Evolutionary conservation across 2,888 invertebrate genomes (phyloP), one percentile per base, ranked within the genome.

Genomic region (Salticus scenicus): DNA sequence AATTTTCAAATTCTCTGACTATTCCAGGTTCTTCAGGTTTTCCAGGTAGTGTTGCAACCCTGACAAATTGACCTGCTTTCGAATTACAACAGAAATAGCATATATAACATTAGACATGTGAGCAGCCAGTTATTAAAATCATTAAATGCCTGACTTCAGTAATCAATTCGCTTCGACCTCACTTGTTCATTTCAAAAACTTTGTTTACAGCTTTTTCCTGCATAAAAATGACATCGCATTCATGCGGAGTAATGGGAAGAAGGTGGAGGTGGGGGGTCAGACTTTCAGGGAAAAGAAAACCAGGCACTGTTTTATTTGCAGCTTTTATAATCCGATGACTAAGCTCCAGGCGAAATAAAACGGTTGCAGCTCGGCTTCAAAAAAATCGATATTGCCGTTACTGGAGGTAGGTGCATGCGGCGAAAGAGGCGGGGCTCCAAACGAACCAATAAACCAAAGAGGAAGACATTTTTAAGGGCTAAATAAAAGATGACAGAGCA

Each of bases 401-500:
- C 72, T 72, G 72, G 64, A 83, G 82, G 82, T 83, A 83, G 69
- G 31, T 76, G 83, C 83, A 83, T 83, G 83, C 83, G 83, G 83
- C 77, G 83, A 77, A 83, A 37, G 33, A 66, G 83, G 83, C 77
- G 83, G 83, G 31, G 83, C 83, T 77, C 77, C 41, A 73, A 77
- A 77, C 67, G 83, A 83, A 83, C 83, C 83, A 83, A 83, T 83
- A 83, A 83, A 83, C 83, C 77, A 83, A 83, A 83, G 83, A 77
- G 83, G 83, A 83, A 83, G 83, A 83, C 83, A 83, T 83, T 83
- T 83, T 83, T 83, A 83, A 83, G 83, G 73, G 83, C 83, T 73
- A 83, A 83, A 83, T 83, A 83, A 83, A 83, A 83, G 83, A 83
- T 83, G 83, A 71, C 83, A 83, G 69, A 31, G 27, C 70, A 41